phyloP scores from a whole-genome alignment of 2,113 vertebrate genomes.

The Rhinolophus ferrumequinum region DNA sequence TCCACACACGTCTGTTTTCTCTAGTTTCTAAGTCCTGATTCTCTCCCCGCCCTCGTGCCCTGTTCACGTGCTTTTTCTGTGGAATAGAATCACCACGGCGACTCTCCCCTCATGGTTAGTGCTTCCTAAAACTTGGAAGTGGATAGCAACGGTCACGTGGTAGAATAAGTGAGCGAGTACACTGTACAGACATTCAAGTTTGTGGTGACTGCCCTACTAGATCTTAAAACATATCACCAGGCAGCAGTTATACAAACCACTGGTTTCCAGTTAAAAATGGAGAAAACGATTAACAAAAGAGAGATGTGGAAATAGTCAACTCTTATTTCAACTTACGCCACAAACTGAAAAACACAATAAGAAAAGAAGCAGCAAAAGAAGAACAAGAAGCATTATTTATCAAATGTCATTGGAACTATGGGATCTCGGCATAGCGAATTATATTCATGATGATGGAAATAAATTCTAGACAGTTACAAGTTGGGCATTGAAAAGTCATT shows the following conservation, averaged over 20 bases:
- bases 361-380: neutral
- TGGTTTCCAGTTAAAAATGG: neutral
- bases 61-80: neutral
- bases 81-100: no score
- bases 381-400: neutral
- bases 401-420: neutral
- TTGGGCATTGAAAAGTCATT: neutral
- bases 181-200: neutral
- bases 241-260: neutral
- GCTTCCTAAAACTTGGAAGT: no score
- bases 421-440: neutral
- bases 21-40: neutral
- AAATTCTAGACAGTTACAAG: neutral
- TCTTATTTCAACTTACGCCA: neutral
- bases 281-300: neutral
- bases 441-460: neutral
- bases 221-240: neutral
- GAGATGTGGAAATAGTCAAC: neutral
- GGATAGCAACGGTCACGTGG: no score
- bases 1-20: neutral
- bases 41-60: neutral
- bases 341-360: neutral
- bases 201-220: neutral
- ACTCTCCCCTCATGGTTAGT: rapidly evolving
- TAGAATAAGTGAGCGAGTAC: no score